Base-by-base conservation (phyloP, 2,113 vertebrate genomes). In the Solea senegalensis region DNA sequence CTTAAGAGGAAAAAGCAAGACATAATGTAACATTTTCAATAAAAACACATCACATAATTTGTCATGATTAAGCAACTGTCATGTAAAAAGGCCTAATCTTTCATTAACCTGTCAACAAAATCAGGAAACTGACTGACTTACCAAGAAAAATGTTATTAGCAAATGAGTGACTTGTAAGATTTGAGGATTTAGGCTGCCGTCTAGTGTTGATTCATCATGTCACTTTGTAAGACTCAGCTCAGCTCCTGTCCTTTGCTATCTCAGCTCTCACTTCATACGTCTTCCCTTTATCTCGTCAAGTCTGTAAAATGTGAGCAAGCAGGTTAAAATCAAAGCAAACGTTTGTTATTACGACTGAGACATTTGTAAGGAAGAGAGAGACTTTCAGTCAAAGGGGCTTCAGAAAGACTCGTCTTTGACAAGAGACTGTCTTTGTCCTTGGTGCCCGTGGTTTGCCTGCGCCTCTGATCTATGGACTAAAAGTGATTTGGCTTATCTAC, bases 181-280 rank as follows among this genome's bases (percentile, higher is more conserved):
- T 4, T 43, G 2, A 39, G 39, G 21, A 41, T 40, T 61, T 26
- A 2, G 5, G 9, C 39, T 9, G 8, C 8, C 11, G 8, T 55
- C 27, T 45, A 14, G 15, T 45, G 65, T 48, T 59, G 41, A 65
- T 73, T 43, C 7, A 57, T 56, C 7, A 2, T 50, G 48, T 39
- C 44, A 34, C 34, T 56, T n/a, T 44, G 0, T 44, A n/a, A 45
- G 2, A 15, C 34, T 68, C 43, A 10, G 34, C 34, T 34, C 5
- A 34, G 28, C 44, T 46, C 15, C 21, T 21, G 28, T 55, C 53
- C 41, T 69, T 34, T 44, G 10, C 44, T 57, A 7, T 58, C 16
- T 65, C 67, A 66, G 27, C 61, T 70, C 61, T 76, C 74, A 78
- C 65, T 28, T 83, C 68, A 64, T 54, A 61, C 10, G 8, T 45